A percentile compares a stretch with the other conserved stretches of the same genome.
These are phyloP conservation scores for Amphimallon solstitiale DNA, from an alignment of 2,888 invertebrate species.

Conservation along the genomic window DNA sequence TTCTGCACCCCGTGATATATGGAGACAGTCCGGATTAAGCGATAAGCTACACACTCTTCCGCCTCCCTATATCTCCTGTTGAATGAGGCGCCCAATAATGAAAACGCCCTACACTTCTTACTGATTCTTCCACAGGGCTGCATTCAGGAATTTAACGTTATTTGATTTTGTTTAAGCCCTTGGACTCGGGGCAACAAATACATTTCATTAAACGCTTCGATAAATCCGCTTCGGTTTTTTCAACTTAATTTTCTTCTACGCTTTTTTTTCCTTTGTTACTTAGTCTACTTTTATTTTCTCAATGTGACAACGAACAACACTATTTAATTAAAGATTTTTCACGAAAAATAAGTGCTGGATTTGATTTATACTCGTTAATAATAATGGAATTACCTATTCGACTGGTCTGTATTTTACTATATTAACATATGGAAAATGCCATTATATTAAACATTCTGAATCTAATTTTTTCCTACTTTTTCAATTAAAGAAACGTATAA, in stretches of 20 bases:
- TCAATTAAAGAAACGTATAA: no score
- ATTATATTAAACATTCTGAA: no score
- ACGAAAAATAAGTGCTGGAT: not conserved
- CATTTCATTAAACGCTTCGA: conserved; percentile 38
- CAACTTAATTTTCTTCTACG: conserved; percentile 27
- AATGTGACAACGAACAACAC: conserved; percentile 15
- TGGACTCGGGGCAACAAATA: conserved; percentile 32
- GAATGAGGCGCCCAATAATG: conserved; percentile 53
- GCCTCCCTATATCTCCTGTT: conserved; percentile 55
- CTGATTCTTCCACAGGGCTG: conserved; percentile 38
- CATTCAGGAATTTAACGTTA: conserved; percentile 31
- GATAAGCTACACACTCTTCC: conserved; percentile 57
- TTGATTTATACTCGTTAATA: not conserved
- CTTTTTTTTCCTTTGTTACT: conserved; percentile 19
- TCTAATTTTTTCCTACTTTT: no score
- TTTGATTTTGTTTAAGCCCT: conserved; percentile 31
- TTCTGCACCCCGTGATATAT: conserved; percentile 52
- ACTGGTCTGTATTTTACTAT: no score
- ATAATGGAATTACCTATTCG: no score
- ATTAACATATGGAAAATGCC: no score
- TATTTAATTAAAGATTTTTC: conserved; percentile 25
- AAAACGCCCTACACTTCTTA: conserved; percentile 39
- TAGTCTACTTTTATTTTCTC: conserved; percentile 16
- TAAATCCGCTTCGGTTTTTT: conserved; percentile 31
- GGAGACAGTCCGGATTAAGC: conserved; percentile 57